Evolutionary conservation across 2,113 vertebrate genomes (phyloP), one percentile per base, ranked within the genome.

Genomic region (Pogona vitticeps): DNA sequence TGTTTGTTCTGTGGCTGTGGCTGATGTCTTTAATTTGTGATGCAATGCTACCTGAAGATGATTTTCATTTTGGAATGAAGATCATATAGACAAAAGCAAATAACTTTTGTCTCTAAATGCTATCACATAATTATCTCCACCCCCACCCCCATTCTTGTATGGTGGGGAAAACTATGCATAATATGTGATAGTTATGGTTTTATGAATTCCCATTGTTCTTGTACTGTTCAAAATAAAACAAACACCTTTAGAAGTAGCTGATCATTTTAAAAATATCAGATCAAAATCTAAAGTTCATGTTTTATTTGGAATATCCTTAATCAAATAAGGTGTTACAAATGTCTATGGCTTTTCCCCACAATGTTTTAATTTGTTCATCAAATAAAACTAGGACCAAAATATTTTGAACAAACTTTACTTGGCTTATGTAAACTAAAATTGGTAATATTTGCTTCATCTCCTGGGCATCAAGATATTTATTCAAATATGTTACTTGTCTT

Each of bases 11-110:
- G 7, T 68, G 83, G 63, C 86, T 1, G 88, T 71, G 86, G 2
- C 82, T 91, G 85, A n/a, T 36, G 14, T 17, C 20, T 83, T 28
- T 18, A 82, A 26, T 88, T 87, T 68, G 59, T 86, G 68, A 70
- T 73, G 58, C 72, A 83, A 42, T 88, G 42, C 83, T 89, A 63
- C 3, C 4, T 84, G 40, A 86, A 85, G 61, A 65, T 70, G 70
- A 56, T 93, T 90, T 91, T 80, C 68, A 88, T 91, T 95, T 88
- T 85, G 88, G 46, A 95, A 61, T 88, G 42, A 90, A 91, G 95
- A 93, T 52, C 28, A 68, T 73, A 73, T 40, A 36, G 83, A 63
- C 40, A 26, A 87, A 91, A 84, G 1, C 58, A 76, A 82, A 71
- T 4, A 31, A 18, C 12, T 89, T 92, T 76, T 87, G 1, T 86